Conservation (phyloP, 2,888 invertebrate species). For the Idaea dimidiata region DNA sequence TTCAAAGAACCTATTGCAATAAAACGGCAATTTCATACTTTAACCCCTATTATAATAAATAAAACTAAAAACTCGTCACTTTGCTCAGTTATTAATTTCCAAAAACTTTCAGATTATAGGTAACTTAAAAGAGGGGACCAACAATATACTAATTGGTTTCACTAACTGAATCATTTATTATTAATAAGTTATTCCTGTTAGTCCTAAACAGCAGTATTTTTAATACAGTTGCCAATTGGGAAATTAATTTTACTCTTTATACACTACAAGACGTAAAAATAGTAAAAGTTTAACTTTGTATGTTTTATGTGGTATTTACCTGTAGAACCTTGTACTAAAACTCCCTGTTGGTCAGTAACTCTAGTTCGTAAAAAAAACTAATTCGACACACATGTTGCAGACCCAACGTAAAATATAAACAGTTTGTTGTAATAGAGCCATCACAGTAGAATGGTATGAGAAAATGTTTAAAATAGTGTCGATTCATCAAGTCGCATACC, state of each 20-base stretch:
- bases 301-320: constrained; percentile 4
- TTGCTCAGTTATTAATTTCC: no score
- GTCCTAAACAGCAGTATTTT: no score
- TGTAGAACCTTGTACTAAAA: not conserved
- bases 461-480: constrained; percentile 73
- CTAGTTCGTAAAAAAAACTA: constrained; percentile 4
- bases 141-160: no score
- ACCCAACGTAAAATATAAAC: constrained; percentile 9
- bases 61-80: no score
- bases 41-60: no score
- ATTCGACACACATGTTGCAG: not conserved
- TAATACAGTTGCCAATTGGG: not conserved
- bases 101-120: no score
- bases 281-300: constrained; percentile 2
- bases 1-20: no score
- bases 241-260: not conserved
- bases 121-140: no score
- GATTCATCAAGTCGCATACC: constrained; percentile 78
- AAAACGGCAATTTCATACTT: no score
- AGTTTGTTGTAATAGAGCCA: constrained; percentile 34
- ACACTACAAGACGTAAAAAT: not conserved
- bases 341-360: constrained; percentile 5
- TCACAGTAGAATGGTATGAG: constrained; percentile 39
- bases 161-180: no score
- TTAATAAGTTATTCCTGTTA: no score